Conservation (phyloP, 1,140 invertebrate genomes). For the Geopemphigus sp. region DNA sequence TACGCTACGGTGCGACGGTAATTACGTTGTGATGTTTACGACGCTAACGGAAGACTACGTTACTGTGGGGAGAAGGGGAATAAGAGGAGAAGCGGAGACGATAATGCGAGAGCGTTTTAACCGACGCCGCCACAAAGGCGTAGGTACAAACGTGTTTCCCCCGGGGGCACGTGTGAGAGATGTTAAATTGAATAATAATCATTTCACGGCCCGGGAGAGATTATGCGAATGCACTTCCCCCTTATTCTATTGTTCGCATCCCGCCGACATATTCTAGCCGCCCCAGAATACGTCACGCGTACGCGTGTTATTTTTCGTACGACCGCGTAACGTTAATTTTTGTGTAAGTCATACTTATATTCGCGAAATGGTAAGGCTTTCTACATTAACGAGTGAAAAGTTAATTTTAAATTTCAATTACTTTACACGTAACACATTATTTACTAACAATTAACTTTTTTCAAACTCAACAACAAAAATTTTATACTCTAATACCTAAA, state of each 20-base stretch:
- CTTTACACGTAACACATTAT: too few species aligned
- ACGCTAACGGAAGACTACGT: constrained; percentile 7
- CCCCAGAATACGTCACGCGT: too few species aligned
- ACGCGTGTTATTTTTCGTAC: background rate
- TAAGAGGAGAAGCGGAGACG: background rate
- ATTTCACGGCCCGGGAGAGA: constrained; percentile 24
- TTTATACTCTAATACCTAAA: too few species aligned
- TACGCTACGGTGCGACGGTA: background rate
- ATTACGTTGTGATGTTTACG: constrained; percentile 40
- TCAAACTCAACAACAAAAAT: too few species aligned
- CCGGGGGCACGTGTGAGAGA: constrained; percentile 23
- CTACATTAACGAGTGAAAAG: too few species aligned
- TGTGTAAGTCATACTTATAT: too few species aligned
- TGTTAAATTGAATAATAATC: constrained; percentile 29
- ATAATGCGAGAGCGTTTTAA: background rate
- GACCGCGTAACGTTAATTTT: too few species aligned
- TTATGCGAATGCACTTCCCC: background rate
- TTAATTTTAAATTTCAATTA: too few species aligned
- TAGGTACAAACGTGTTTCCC: background rate
- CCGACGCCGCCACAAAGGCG: constrained; percentile 17
- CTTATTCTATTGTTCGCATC: too few species aligned
- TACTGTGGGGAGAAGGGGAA: background rate
- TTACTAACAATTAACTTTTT: too few species aligned
- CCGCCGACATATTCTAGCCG: too few species aligned
- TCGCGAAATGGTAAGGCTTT: too few species aligned